Evolutionary conservation across 2,888 invertebrate species (phyloP).

Genomic region (Melieria picta): DNA sequence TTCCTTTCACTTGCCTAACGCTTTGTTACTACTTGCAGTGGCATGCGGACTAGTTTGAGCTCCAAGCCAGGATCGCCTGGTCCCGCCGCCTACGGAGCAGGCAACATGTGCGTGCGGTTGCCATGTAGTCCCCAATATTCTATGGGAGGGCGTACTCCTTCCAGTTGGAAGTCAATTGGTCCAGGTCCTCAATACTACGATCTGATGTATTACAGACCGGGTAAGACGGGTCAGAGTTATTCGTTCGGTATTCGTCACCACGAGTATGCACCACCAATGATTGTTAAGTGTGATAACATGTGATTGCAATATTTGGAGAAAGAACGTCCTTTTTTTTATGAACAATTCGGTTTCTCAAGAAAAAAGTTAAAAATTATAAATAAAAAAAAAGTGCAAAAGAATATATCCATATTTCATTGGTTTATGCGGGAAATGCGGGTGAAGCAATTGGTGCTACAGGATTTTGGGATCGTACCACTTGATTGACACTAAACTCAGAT

Average conservation of each 20-base stretch:
- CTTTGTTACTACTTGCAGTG: conserved; percentile 46
- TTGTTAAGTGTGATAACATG: conserved; percentile 62
- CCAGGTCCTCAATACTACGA: conserved; percentile 61
- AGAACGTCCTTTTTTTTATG: neutral
- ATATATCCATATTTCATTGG: neutral
- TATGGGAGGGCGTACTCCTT: conserved; percentile 46
- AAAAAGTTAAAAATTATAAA: neutral
- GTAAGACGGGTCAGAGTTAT: conserved; percentile 53
- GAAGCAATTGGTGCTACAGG: neutral
- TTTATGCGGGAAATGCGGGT: conserved; percentile 3
- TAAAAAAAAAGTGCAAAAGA: too few species aligned
- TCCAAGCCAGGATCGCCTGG: conserved; percentile 56
- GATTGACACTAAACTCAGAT: too few species aligned
- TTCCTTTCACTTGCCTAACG: neutral
- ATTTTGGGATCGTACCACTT: neutral
- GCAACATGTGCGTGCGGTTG: conserved; percentile 49
- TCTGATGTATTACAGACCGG: conserved; percentile 57
- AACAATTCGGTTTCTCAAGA: neutral
- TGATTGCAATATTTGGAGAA: conserved; percentile 53
- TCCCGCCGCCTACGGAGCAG: conserved; percentile 59
- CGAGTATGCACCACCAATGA: conserved; percentile 59
- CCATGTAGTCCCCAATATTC: conserved; percentile 55
- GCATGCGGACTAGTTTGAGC: conserved; percentile 44
- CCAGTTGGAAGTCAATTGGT: conserved; percentile 40
- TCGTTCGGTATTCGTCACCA: conserved; percentile 61